Base-by-base conservation (phyloP, 2,797 vertebrate genomes). In the Paedocypris micromegethes region DNA sequence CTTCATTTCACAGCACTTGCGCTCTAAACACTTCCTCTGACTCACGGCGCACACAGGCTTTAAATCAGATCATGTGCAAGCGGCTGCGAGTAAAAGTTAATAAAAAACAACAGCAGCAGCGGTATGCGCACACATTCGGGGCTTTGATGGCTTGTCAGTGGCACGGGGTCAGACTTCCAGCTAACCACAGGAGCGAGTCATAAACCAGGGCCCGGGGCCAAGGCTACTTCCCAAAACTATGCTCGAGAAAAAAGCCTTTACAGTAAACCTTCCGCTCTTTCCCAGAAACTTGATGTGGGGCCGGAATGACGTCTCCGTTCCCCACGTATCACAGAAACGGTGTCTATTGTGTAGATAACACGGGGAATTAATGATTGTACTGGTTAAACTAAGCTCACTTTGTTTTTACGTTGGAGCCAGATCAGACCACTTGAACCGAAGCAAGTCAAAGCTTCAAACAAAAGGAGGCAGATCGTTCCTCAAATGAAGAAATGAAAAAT, bases 171-270 rank as follows among this genome's bases (percentile, higher is more conserved):
- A 9, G 47, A 8, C 60, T 55, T 76, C 59, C 68, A 65, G 39
- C 40, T 41, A 68, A 80, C 76, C 79, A 8, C 77, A 67, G 40
- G 57, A 46, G 54, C 49, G 57, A 75, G 46, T 78, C 74, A 72
- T 79, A 79, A 78, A 77, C 74, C 60, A 74, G 81, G 85, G 84
- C 81, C 45, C 3, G 0, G 6, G 1, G 73, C 77, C 86, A 78
- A 0, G 48, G 9, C 65, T 44, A 72, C 79, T 86, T 86, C 85
- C 86, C 84, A 84, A 83, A 82, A 80, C 56, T 40, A n/a, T 23
- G 65, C 64, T 70, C 23, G 45, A 72, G 50, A 43, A 23, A 66
- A 64, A 42, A 44, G 51, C 39, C 5, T 59, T 86, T 83, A 84
- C 84, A 62, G 87, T 84, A 83, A 86, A 74, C 64, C 56, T 61